These are phyloP conservation scores for Eupsittula cactorum DNA, from an alignment of 2,113 vertebrate species.

Conservation along the genomic window DNA sequence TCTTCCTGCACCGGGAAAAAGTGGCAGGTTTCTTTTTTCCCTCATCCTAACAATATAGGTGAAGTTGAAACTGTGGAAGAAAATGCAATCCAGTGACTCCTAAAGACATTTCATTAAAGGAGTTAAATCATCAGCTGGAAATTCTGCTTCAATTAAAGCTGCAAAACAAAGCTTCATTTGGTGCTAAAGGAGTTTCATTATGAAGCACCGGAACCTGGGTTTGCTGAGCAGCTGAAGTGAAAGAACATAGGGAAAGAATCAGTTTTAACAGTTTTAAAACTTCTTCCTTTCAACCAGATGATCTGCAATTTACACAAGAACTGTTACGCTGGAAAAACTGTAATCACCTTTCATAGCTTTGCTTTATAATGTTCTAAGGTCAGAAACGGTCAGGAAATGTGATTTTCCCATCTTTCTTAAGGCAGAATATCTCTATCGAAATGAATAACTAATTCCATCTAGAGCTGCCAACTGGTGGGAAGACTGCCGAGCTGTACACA, in stretches of 20 bases:
- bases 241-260: neutral
- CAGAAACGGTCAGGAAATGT: neutral
- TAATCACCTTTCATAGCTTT: neutral
- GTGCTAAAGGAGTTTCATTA: neutral
- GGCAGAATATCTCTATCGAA: neutral
- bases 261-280: neutral
- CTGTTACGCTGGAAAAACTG: neutral
- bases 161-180: neutral
- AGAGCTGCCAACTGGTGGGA: neutral
- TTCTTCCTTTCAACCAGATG: neutral
- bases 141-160: neutral
- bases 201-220: neutral
- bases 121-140: neutral
- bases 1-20: neutral
- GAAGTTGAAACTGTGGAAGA: neutral
- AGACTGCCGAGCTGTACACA: neutral
- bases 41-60: neutral
- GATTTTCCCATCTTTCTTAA: neutral
- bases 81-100: neutral
- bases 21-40: neutral
- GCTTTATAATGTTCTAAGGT: neutral
- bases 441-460: neutral
- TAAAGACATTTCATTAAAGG: neutral
- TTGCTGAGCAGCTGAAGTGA: neutral
- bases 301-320: neutral